A percentile compares a stretch with the other conserved stretches of the same genome.
Evolutionary conservation across 2,888 invertebrate genomes (phyloP).

Genomic region (Rhagonycha fulva): DNA sequence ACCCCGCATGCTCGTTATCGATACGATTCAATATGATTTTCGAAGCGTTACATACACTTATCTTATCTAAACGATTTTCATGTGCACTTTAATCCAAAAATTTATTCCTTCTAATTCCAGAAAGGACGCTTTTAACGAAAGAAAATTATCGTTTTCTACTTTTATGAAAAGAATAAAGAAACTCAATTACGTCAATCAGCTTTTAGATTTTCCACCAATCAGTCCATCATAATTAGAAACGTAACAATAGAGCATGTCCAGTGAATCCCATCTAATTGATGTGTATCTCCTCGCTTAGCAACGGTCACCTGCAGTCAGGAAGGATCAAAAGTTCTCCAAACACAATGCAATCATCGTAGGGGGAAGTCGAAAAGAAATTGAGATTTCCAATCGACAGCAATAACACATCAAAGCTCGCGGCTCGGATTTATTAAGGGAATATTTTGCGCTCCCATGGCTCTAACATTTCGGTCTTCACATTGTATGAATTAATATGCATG

Average conservation of each 20-base stretch:
- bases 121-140: not conserved
- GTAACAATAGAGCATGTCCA: slow-evolving; percentile 32
- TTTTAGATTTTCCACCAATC: slow-evolving; percentile 33
- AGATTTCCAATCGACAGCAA: slow-evolving; percentile 30
- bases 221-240: slow-evolving; percentile 32
- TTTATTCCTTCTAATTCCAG: not conserved
- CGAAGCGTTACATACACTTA: not conserved
- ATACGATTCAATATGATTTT: slow-evolving; percentile 23
- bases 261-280: slow-evolving; percentile 33
- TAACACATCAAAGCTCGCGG: slow-evolving; percentile 30
- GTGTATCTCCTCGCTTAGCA: slow-evolving; percentile 27
- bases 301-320: slow-evolving; percentile 37
- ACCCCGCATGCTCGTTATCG: slow-evolving; percentile 25
- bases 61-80: not conserved
- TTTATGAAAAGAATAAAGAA: not conserved
- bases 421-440: slow-evolving; percentile 27
- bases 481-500: slow-evolving; percentile 27
- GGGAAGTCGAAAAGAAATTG: slow-evolving; percentile 30
- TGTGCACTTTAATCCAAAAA: not conserved
- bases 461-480: slow-evolving; percentile 19
- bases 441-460: slow-evolving; percentile 29
- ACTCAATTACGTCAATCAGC: slow-evolving; percentile 28
- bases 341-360: slow-evolving; percentile 29
- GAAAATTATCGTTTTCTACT: not conserved
- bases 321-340: slow-evolving; percentile 32